These are phyloP conservation scores for Danionella cerebrum DNA, from an alignment of 2,113 vertebrate species.

Conservation along the genomic window DNA sequence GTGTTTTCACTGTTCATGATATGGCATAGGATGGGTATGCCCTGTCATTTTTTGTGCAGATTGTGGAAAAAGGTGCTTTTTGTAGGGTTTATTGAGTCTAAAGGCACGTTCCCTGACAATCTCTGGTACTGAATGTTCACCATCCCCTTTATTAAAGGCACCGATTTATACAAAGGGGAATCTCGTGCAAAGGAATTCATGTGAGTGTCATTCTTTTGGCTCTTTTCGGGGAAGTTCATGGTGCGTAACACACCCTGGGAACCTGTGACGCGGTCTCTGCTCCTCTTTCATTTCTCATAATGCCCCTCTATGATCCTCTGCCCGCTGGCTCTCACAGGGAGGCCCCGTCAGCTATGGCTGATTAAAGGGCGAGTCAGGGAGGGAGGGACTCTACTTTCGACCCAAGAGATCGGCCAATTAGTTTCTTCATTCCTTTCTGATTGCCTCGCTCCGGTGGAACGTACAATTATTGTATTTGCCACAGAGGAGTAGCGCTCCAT, in stretches of 20 bases:
- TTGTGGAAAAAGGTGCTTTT: no score
- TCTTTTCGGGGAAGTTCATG: slow-evolving; percentile 14
- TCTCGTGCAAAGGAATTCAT: neutral
- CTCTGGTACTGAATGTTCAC: no score
- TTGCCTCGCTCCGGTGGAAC: slow-evolving; percentile 29
- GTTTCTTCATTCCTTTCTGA: slow-evolving; percentile 43
- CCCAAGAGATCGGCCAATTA: slow-evolving; percentile 39
- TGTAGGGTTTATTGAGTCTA: no score
- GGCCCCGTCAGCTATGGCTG: slow-evolving; percentile 27
- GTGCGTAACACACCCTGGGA: slow-evolving; percentile 21
- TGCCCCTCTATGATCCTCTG: slow-evolving; percentile 35
- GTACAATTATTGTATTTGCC: slow-evolving; percentile 44
- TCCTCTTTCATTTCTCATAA: slow-evolving; percentile 41
- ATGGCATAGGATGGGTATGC: no score
- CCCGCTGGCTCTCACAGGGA: slow-evolving; percentile 12
- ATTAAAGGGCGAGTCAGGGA: slow-evolving; percentile 27
- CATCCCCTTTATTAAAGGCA: no score
- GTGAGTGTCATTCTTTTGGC: neutral
- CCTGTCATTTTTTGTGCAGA: no score
- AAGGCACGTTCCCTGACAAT: no score
- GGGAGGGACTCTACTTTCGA: slow-evolving; percentile 31
- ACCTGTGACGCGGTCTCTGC: neutral
- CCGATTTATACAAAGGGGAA: no score
- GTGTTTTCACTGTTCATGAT: no score
- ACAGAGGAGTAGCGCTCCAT: slow-evolving; percentile 42